Percentiles rank a stretch among this genome's conserved stretches.
These are phyloP conservation scores for Emmelina monodactyla DNA, from an alignment of 2,888 invertebrate genomes.

Conservation along the genomic window DNA sequence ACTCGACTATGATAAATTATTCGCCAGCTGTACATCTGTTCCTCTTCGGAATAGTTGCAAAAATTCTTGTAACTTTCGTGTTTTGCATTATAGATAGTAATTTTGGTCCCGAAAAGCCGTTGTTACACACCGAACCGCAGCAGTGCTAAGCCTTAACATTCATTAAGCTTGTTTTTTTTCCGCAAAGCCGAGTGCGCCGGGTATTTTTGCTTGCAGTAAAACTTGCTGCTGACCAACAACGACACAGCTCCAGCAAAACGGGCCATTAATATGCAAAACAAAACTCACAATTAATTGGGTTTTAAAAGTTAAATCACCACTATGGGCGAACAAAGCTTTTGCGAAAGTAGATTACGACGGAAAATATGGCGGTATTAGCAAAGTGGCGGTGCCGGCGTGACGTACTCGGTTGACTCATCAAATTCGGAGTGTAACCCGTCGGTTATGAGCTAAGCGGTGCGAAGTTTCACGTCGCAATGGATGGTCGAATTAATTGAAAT, in stretches of 20 bases:
- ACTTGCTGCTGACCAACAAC: constrained; percentile 9
- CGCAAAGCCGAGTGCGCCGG: too few relatives aligned
- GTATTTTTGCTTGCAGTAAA: too few relatives aligned
- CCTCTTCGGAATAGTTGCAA: too few relatives aligned
- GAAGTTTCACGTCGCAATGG: constrained; percentile 46
- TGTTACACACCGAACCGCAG: too few relatives aligned
- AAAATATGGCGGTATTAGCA: constrained; percentile 23
- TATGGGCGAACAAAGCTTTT: constrained; percentile 25
- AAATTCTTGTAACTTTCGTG: too few relatives aligned
- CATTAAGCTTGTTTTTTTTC: too few relatives aligned
- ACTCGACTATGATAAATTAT: too few relatives aligned
- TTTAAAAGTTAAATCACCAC: constrained; percentile 35
- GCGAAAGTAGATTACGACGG: constrained; percentile 27
- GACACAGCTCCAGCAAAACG: constrained; percentile 24
- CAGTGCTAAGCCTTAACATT: too few relatives aligned
- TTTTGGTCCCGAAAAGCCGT: too few relatives aligned
- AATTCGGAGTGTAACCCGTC: constrained; percentile 20
- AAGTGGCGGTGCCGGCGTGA: constrained; percentile 15
- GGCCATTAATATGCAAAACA: constrained; percentile 45
- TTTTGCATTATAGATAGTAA: too few relatives aligned
- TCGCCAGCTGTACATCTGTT: too few relatives aligned
- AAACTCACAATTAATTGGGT: constrained; percentile 40
- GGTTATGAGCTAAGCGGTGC: constrained; percentile 43
- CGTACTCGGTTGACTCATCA: constrained; percentile 19
- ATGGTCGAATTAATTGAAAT: constrained; percentile 62